These are phyloP conservation scores for Coptodon bakossiorum DNA, from an alignment of 2,113 vertebrate genomes.

Conservation along the genomic window DNA sequence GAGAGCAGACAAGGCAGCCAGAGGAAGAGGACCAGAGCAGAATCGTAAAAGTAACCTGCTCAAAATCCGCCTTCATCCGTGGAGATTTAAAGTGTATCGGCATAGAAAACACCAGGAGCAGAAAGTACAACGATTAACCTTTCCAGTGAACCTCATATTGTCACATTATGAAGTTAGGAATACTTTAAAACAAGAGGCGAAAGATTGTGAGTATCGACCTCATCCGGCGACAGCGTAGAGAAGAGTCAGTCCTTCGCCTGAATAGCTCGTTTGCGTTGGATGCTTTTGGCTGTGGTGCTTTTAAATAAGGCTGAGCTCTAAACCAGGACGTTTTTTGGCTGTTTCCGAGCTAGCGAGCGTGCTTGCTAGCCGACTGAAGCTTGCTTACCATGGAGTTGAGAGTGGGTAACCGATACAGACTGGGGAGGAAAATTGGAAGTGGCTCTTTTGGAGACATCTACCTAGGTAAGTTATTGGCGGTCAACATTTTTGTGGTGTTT, in stretches of 20 bases:
- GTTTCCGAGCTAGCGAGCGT: slow-evolving; percentile 53
- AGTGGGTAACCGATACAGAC: slow-evolving; percentile 94
- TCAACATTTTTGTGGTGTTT: background rate
- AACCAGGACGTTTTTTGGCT: background rate
- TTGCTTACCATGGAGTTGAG: slow-evolving; percentile 84
- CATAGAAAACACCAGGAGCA: slow-evolving; percentile 35
- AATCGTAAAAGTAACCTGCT: background rate
- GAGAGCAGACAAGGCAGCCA: background rate
- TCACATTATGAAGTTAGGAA: slow-evolving; percentile 37
- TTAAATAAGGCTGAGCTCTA: background rate
- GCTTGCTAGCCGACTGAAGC: slow-evolving; percentile 50
- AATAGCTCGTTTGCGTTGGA: background rate
- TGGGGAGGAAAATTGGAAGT: slow-evolving; percentile 97
- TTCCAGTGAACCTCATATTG: slow-evolving; percentile 69
- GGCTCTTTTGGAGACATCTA: slow-evolving; percentile 98
- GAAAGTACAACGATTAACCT: slow-evolving; percentile 55
- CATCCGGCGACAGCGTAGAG: slow-evolving; percentile 2
- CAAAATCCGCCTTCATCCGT: slow-evolving; percentile 86
- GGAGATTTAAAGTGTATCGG: background rate
- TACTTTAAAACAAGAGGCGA: slow-evolving; percentile 77
- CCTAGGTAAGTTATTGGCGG: slow-evolving; percentile 77
- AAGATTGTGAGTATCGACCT: slow-evolving; percentile 61
- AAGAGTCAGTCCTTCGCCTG: background rate
- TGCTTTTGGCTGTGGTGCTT: background rate
- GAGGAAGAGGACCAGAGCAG: fast-evolving